phyloP scores from a whole-genome alignment of 2,888 invertebrate genomes.

The Deladenus siricidicola region DNA sequence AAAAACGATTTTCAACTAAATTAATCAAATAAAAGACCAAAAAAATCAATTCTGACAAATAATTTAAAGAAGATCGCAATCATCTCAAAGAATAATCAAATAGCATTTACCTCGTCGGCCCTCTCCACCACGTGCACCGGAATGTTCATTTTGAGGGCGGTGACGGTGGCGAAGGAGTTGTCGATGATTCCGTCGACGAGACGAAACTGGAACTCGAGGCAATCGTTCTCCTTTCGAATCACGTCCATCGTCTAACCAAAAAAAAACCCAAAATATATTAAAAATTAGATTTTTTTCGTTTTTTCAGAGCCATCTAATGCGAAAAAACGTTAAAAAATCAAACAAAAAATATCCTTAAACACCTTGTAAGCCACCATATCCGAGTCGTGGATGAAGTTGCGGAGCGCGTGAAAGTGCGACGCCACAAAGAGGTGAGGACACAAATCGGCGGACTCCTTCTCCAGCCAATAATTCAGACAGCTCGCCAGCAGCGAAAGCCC shows the following conservation, averaged over 20 bases:
- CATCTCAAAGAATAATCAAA: too few species aligned
- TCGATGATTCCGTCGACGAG: constrained; percentile 61
- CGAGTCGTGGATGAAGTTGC: constrained; percentile 57
- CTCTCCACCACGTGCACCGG: constrained; percentile 59
- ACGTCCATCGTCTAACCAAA: constrained; percentile 62
- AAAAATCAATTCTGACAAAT: too few species aligned
- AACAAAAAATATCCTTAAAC: constrained; percentile 1
- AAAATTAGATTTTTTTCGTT: background rate
- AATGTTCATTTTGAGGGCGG: constrained; percentile 63
- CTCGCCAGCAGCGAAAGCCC: constrained; percentile 69
- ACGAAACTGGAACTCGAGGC: constrained; percentile 31
- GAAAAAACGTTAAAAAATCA: too few species aligned
- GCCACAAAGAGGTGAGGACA: constrained; percentile 71
- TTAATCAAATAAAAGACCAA: too few species aligned
- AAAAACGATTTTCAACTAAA: too few species aligned
- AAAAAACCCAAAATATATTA: too few species aligned
- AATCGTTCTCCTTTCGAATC: constrained; percentile 59
- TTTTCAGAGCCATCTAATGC: too few species aligned
- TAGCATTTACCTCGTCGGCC: constrained; percentile 54
- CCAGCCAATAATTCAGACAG: constrained; percentile 65
- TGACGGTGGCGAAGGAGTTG: constrained; percentile 64
- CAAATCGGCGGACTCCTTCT: constrained; percentile 47
- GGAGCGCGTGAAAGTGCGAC: constrained; percentile 69
- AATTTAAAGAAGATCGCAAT: too few species aligned
- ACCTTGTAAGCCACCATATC: constrained; percentile 26